Base-by-base conservation (phyloP, 2,888 invertebrate species). In the Chrysomela aeneicollis region DNA sequence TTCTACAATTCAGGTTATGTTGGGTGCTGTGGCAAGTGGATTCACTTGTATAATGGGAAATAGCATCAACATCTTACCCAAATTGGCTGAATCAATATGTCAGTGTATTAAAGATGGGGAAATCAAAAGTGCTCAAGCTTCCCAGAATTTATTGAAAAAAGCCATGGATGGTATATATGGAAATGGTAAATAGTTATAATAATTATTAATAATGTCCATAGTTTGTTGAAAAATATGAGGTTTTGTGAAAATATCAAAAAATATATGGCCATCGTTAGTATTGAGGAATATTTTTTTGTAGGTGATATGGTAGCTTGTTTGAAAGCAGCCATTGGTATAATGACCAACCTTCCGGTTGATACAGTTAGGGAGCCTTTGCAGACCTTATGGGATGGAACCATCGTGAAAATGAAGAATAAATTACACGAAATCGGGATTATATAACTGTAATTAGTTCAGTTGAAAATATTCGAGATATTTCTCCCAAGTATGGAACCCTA, bases 21-120 rank as follows among this genome's bases (percentile, higher is more conserved):
- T 88, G 0, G 89, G 89, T 32, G 92, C 89, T 0, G 86, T 87
- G 12, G 82, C 88, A 0, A 79, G 90, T 8, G 93, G 92, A 37
- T 89, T 92, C 73, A 87, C 88, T 73, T 91, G 92, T 12, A 87
- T 89, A 49, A 92, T 93, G 72, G 87, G 90, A 42, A 91, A 92
- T 0, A 85, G 89, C 4, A 86, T 88, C 67, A 93, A 90, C 78
- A 82, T 92, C 71, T 86, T 89, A 76, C 90, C 91, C 0, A 83
- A 85, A 71, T 76, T 87, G 19, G 86, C 87, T 10, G 55, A 86
- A 80, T 86, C 32, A 80, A 87, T 63, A 88, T 92, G 71, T 74
- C 88, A 64, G 78, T 85, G 86, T 30, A 84, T 88, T 6, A 83
- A 84, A 54, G 81, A 78, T 10, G 86, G 85, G 0, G 84, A 88